These are phyloP conservation scores for Taenioides sp. DNA, from an alignment of 2,797 vertebrate species.

Conservation along the genomic window DNA sequence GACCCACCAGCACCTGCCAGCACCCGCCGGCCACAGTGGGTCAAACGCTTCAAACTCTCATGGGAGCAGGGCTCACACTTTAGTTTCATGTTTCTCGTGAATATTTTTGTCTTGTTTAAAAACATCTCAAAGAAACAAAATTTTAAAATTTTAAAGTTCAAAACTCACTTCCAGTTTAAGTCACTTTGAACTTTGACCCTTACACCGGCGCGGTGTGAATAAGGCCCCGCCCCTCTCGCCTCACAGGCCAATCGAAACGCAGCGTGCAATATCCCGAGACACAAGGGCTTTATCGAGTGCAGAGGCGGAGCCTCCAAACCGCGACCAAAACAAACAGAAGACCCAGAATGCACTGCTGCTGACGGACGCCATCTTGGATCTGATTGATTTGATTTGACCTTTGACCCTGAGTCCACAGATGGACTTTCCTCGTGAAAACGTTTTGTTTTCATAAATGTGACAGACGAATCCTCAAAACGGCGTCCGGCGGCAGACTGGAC, in stretches of 20 bases:
- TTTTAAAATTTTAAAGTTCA: no score
- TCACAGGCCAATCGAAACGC: constrained; percentile 47
- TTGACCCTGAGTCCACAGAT: no score
- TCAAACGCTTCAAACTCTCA: no score
- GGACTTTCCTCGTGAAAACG: no score
- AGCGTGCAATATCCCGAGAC: constrained; percentile 76
- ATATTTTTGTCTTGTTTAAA: no score
- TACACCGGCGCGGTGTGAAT: background rate
- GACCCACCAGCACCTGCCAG: constrained; percentile 8
- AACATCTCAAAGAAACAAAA: no score
- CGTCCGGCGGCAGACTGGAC: background rate
- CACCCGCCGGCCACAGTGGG: constrained; percentile 7
- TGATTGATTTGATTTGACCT: no score
- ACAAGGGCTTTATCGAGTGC: constrained; percentile 64
- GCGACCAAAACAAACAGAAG: background rate
- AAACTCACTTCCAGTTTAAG: background rate
- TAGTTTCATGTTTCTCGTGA: no score
- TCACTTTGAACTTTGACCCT: background rate
- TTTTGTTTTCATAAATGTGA: background rate
- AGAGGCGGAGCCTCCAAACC: constrained; percentile 15
- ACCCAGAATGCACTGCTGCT: background rate
- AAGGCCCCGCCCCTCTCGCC: constrained; percentile 34
- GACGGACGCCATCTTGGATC: background rate
- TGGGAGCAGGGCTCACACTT: no score
- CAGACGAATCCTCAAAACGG: background rate